These are phyloP conservation scores for Caenorhabditis afra DNA, from an alignment of 2,888 invertebrate genomes.

Conservation along the genomic window DNA sequence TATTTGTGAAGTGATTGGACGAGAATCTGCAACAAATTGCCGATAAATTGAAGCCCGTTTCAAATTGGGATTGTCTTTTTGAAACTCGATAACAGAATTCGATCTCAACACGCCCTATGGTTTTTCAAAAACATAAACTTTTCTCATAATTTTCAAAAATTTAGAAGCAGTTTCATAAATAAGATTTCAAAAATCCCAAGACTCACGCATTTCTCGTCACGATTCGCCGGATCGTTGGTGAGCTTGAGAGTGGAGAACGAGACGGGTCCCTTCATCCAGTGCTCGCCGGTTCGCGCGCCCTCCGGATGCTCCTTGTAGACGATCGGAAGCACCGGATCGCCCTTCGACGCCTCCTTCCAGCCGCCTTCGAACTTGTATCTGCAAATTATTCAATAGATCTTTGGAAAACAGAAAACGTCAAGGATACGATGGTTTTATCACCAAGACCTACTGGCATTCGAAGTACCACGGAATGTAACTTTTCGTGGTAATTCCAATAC, in stretches of 20 bases:
- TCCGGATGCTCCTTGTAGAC: constrained; percentile 11
- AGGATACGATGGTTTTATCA: background rate
- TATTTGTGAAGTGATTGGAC: constrained; percentile 46
- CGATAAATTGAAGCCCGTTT: no score
- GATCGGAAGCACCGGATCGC: background rate
- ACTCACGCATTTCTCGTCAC: constrained; percentile 10
- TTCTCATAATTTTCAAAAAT: no score
- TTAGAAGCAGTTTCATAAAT: no score
- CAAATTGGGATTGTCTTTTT: no score
- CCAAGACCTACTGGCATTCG: background rate
- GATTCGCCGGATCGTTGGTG: constrained; percentile 17
- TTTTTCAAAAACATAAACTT: no score
- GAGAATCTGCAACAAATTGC: constrained; percentile 23
- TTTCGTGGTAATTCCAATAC: no score
- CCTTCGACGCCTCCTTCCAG: constrained; percentile 20
- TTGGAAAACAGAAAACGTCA: background rate
- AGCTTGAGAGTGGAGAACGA: constrained; percentile 28
- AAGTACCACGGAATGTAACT: background rate
- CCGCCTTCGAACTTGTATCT: constrained; percentile 47
- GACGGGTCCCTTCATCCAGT: constrained; percentile 25
- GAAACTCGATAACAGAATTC: no score
- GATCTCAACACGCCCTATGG: no score
- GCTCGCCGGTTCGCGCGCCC: constrained; percentile 17
- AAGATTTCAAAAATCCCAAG: no score
- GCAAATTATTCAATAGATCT: background rate